Percentiles rank a stretch among this genome's conserved stretches.
These are phyloP conservation scores for Plebejus anna DNA, from an alignment of 2,888 invertebrate genomes.

Conservation along the genomic window DNA sequence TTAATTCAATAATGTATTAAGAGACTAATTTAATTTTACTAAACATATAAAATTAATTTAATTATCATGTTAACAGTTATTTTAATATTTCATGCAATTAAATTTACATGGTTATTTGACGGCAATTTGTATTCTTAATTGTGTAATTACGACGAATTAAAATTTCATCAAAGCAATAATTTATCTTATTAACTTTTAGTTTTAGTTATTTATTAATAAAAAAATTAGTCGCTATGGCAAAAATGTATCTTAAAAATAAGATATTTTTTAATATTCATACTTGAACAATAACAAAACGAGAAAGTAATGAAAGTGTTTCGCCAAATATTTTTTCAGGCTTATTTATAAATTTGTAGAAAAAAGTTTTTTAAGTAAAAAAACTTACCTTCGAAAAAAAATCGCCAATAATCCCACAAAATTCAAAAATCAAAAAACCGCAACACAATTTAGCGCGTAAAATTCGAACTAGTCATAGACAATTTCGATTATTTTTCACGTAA, in stretches of 20 bases:
- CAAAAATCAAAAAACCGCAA: conserved; percentile 25
- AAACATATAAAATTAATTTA: background rate
- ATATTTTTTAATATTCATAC: no score
- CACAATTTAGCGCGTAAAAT: conserved; percentile 34
- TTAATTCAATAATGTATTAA: background rate
- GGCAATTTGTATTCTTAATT: conserved; percentile 5
- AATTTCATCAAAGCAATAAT: background rate
- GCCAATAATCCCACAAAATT: conserved; percentile 18
- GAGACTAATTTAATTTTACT: background rate
- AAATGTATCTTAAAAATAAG: no score
- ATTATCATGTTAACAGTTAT: conserved; percentile 16
- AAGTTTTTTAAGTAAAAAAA: background rate
- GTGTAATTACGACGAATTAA: background rate
- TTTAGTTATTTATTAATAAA: no score
- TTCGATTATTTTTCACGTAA: conserved; percentile 52
- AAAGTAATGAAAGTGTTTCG: background rate
- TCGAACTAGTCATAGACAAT: conserved; percentile 46
- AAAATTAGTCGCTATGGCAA: no score
- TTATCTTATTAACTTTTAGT: background rate
- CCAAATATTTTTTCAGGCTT: no score
- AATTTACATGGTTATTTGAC: background rate
- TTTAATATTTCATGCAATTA: background rate
- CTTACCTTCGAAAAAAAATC: conserved; percentile 21
- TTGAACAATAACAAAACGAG: background rate
- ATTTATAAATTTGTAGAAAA: background rate